Evolutionary conservation across 2,888 invertebrate species (phyloP).

Genomic region (Eurytoma californica): DNA sequence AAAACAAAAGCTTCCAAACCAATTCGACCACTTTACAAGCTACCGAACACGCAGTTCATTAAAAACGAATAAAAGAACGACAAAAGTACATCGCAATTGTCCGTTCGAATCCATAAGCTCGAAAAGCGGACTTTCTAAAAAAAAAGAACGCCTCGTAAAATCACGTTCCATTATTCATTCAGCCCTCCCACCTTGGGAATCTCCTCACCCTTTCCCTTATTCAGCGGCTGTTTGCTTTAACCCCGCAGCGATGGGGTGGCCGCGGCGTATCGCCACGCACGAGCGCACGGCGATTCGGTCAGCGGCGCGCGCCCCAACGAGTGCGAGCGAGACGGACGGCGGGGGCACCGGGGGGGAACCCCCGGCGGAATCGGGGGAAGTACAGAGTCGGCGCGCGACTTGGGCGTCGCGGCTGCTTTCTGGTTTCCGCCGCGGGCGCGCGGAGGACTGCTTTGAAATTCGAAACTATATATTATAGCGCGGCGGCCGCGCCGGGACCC

Average conservation of each 20-base stretch:
- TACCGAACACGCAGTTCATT: too few species aligned
- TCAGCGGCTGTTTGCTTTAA: constrained; percentile 27
- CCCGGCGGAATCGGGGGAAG: background rate
- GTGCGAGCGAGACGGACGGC: background rate
- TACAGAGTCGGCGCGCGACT: constrained; percentile 7
- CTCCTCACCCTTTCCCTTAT: background rate
- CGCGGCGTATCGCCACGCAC: background rate
- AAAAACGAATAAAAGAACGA: too few species aligned
- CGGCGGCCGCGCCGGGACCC: background rate
- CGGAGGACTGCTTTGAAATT: constrained; percentile 24
- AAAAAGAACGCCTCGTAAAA: too few species aligned
- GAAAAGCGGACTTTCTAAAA: background rate
- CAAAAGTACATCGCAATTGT: background rate
- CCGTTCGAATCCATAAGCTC: too few species aligned
- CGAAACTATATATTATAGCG: constrained; percentile 40
- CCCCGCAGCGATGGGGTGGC: constrained; percentile 7
- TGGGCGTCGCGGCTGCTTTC: constrained; percentile 14
- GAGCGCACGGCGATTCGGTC: constrained; percentile 11
- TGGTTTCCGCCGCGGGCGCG: constrained; percentile 32
- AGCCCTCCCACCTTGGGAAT: constrained; percentile 7
- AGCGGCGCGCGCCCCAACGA: background rate
- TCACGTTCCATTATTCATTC: constrained; percentile 5
- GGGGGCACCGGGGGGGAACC: background rate
- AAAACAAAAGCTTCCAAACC: too few species aligned
- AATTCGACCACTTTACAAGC: too few species aligned